Percentiles rank a stretch among this genome's conserved stretches.
These are phyloP conservation scores for Prionailurus bengalensis DNA, from an alignment of 2,113 vertebrate genomes.

Conservation along the genomic window DNA sequence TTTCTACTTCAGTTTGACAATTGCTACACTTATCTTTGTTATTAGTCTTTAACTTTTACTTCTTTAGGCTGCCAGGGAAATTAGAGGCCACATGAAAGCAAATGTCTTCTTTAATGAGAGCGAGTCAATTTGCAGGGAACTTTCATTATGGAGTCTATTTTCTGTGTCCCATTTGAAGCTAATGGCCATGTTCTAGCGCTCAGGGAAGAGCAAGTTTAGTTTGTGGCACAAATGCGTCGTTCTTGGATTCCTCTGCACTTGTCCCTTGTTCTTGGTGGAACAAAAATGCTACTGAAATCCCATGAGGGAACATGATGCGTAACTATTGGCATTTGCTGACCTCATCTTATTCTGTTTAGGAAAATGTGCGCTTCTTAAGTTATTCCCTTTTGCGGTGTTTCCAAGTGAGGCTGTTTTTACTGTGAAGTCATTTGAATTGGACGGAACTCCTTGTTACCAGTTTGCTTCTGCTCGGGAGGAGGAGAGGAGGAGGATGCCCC, in stretches of 20 bases:
- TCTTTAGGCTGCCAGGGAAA: constrained; percentile 7
- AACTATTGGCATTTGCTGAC: not conserved
- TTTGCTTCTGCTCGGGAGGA: not conserved
- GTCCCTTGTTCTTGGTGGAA: not conserved
- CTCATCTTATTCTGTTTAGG: not conserved
- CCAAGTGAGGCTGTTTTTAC: not conserved
- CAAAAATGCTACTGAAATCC: not conserved
- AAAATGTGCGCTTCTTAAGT: not conserved
- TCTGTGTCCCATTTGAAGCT: constrained; percentile 33
- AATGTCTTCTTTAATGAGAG: constrained; percentile 51
- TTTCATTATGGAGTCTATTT: constrained; percentile 57
- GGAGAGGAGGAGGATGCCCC: not conserved
- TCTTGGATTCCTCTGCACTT: not conserved
- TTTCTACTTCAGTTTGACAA: not conserved
- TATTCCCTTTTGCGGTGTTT: not conserved
- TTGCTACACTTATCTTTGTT: constrained; percentile 1
- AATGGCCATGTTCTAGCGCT: not conserved
- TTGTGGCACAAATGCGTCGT: not conserved
- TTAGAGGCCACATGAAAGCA: constrained; percentile 35
- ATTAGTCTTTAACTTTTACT: constrained; percentile 61
- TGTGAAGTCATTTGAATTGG: not conserved
- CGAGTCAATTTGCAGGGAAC: constrained; percentile 34
- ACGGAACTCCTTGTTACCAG: not conserved
- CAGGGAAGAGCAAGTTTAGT: not conserved
- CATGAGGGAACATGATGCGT: not conserved